These are phyloP conservation scores for Rhynchotus rufescens DNA, from an alignment of 2,797 vertebrate species.

Conservation along the genomic window DNA sequence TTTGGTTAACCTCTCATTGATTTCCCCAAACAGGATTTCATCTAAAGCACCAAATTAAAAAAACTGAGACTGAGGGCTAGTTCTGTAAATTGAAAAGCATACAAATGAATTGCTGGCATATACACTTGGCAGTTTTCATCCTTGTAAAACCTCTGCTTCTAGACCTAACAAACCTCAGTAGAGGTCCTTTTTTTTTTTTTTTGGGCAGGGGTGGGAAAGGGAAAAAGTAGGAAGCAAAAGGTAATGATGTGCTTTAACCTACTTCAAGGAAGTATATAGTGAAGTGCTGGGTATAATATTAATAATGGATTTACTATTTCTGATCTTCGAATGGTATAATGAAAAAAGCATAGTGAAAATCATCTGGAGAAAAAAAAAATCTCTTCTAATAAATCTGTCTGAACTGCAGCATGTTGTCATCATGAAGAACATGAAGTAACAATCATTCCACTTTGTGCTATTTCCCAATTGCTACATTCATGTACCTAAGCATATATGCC, in stretches of 20 bases:
- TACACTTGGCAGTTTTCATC: constrained; percentile 46
- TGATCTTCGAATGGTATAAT: background rate
- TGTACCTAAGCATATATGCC: background rate
- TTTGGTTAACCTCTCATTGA: constrained; percentile 72
- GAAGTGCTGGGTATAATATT: background rate
- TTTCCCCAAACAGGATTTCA: constrained; percentile 70
- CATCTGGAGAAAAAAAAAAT: background rate
- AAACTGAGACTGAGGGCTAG: constrained; percentile 41
- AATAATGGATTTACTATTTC: background rate
- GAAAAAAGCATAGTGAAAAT: background rate
- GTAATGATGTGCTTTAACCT: background rate
- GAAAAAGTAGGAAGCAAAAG: background rate
- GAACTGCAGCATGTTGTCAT: background rate
- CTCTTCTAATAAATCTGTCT: background rate
- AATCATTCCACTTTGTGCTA: background rate
- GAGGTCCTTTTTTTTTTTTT: background rate
- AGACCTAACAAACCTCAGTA: background rate
- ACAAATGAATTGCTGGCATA: constrained; percentile 59
- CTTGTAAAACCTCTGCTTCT: constrained; percentile 5
- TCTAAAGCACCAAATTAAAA: constrained; percentile 72
- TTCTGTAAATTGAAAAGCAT: constrained; percentile 67
- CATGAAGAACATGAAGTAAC: background rate
- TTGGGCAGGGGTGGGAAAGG: background rate
- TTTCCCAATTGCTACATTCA: background rate
- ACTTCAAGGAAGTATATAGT: background rate